A percentile compares a stretch with the other conserved stretches of the same genome.
phyloP scores from a whole-genome alignment of 2,797 vertebrate species.

The Sarcoramphus papa region DNA sequence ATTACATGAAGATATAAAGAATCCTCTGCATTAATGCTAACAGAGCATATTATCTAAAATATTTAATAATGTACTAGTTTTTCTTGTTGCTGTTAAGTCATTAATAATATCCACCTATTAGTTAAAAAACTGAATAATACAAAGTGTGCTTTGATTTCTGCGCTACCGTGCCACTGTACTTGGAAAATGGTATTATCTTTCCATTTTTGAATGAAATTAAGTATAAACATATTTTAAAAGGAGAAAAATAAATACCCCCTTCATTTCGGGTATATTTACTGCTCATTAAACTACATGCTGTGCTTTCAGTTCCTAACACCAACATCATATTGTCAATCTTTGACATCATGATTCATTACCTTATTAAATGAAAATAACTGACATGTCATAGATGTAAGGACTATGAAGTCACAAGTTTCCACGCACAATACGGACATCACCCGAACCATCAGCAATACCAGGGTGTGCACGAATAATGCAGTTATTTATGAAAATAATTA shows the following conservation, averaged over 20 bases:
- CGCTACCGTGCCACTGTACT: background rate
- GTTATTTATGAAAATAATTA: background rate
- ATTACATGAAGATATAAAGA: background rate
- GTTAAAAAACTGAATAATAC: background rate
- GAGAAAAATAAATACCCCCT: background rate
- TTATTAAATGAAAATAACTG: constrained; percentile 14
- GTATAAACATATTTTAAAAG: background rate
- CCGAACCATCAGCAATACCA: background rate
- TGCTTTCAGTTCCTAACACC: background rate
- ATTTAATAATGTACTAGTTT: background rate
- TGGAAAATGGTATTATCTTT: background rate
- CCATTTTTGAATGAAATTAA: background rate
- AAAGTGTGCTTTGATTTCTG: background rate
- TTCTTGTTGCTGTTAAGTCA: background rate
- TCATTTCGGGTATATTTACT: background rate
- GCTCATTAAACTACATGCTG: background rate
- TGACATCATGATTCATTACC: constrained; percentile 23
- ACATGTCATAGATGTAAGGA: background rate
- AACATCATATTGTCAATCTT: background rate
- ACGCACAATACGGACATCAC: background rate
- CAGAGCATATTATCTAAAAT: background rate
- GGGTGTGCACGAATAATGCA: background rate
- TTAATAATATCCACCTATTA: background rate
- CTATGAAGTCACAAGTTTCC: constrained; percentile 21
- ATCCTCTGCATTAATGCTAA: background rate